Evolutionary conservation across 1,140 invertebrate species (phyloP).

Genomic region (Tetranychus urticae): DNA sequence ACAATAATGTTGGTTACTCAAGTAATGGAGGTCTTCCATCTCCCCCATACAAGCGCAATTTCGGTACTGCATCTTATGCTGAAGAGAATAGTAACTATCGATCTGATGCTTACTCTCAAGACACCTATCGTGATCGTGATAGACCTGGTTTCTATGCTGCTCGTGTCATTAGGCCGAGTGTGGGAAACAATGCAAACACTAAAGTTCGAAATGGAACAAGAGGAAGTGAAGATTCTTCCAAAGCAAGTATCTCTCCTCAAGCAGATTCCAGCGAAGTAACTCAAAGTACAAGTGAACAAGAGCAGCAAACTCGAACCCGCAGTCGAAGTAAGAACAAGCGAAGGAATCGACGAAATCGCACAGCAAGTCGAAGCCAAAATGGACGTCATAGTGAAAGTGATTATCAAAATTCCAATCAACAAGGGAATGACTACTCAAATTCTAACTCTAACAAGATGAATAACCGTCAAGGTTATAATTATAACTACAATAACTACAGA

Average conservation of each 20-base stretch:
- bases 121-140: background rate
- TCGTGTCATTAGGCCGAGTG: background rate
- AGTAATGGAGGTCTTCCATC: background rate
- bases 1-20: background rate
- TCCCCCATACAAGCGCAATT: background rate
- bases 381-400: background rate
- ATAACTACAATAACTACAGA: background rate
- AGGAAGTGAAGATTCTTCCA: background rate
- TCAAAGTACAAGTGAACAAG: background rate
- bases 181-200: background rate
- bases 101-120: background rate
- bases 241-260: background rate
- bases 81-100: background rate
- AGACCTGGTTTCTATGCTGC: background rate
- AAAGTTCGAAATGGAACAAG: background rate
- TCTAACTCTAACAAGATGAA: background rate
- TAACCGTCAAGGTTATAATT: background rate
- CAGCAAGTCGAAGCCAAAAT: background rate
- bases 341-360: background rate
- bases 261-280: background rate
- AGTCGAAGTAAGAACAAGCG: background rate
- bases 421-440: background rate
- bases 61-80: background rate
- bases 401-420: background rate
- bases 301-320: background rate